phyloP scores from a whole-genome alignment of 1,140 invertebrate species.

The Oscheius sp. region DNA sequence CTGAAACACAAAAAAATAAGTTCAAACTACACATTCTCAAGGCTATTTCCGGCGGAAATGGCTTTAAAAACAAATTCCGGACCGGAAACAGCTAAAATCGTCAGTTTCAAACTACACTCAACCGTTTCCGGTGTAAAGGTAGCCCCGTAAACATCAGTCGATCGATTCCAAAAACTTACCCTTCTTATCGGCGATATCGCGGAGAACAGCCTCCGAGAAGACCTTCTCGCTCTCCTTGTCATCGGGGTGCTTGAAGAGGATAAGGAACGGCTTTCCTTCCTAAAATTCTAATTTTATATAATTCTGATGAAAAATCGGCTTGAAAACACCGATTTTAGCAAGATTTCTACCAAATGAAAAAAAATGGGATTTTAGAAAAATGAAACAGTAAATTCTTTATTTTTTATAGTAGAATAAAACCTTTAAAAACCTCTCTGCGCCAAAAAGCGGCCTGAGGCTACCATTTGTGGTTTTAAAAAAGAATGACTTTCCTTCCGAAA shows the following conservation, averaged over 20 bases:
- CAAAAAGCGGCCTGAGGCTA: too few relatives aligned
- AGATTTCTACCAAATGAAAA: too few relatives aligned
- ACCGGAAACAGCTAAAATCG: neutral
- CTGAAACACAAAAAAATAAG: neutral
- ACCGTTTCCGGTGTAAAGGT: neutral
- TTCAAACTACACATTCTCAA: neutral
- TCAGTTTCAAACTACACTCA: neutral
- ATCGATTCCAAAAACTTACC: constrained; percentile 66
- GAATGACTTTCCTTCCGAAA: constrained; percentile 89
- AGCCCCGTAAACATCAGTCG: neutral
- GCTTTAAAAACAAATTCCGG: too few relatives aligned
- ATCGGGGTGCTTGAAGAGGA: constrained; percentile 85
- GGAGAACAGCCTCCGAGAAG: constrained; percentile 78
- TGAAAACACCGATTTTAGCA: too few relatives aligned
- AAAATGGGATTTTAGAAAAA: too few relatives aligned
- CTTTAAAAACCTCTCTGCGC: too few relatives aligned
- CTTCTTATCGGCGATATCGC: constrained; percentile 80
- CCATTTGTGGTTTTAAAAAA: too few relatives aligned
- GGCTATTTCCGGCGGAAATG: too few relatives aligned
- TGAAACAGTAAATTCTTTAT: too few relatives aligned
- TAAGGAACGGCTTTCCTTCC: constrained; percentile 97
- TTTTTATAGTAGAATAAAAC: too few relatives aligned
- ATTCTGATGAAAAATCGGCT: too few relatives aligned
- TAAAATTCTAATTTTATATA: neutral
- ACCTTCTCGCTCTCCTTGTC: constrained; percentile 81